phyloP scores from a whole-genome alignment of 2,113 vertebrate species.

The Dermatemys mawii region DNA sequence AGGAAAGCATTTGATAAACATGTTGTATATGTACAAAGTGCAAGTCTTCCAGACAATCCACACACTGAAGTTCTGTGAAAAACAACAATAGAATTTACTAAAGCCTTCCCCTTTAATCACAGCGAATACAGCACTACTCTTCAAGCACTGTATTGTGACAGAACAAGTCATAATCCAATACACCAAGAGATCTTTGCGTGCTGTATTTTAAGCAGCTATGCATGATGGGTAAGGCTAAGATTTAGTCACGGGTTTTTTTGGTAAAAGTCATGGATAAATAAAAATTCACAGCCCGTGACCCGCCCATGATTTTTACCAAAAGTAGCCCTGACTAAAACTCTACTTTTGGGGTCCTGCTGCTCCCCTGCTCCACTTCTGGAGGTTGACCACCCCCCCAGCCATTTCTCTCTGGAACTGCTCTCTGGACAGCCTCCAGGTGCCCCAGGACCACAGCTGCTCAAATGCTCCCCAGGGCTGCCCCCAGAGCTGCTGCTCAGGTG shows the following conservation, averaged over 20 bases:
- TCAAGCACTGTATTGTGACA: not conserved
- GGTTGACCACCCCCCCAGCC: too few species aligned
- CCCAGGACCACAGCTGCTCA: too few species aligned
- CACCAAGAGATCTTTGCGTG: not conserved
- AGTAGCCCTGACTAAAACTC: not conserved
- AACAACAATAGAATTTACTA: not conserved
- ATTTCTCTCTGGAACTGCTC: too few species aligned
- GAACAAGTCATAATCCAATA: not conserved
- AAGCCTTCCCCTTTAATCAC: not conserved
- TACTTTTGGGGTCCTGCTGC: too few species aligned
- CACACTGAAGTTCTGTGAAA: not conserved
- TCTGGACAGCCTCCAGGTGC: too few species aligned
- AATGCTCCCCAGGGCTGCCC: too few species aligned
- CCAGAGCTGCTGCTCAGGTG: too few species aligned
- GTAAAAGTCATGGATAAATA: too few species aligned
- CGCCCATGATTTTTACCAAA: not conserved
- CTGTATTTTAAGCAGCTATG: not conserved
- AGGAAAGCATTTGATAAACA: not conserved
- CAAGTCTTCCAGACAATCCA: not conserved
- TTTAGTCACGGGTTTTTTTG: not conserved
- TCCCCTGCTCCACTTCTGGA: too few species aligned
- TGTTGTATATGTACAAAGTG: not conserved
- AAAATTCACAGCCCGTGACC: too few species aligned
- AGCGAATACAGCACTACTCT: not conserved
- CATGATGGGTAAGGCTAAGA: not conserved